A percentile compares a stretch with the other conserved stretches of the same genome.
Conservation (phyloP, 2,888 invertebrate genomes). For the Amiota communis region DNA sequence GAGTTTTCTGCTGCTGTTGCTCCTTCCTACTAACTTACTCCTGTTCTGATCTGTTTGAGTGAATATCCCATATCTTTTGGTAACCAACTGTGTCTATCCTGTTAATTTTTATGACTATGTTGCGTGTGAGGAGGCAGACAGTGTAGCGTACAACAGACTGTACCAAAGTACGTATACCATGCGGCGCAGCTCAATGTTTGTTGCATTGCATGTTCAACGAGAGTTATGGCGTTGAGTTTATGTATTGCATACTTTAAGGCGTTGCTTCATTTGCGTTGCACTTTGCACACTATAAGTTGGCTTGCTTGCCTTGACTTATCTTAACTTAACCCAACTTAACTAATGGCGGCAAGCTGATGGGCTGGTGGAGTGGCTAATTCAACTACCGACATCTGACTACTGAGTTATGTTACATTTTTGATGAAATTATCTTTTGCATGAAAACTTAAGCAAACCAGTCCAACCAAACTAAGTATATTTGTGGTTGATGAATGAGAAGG, state of each 20-base stretch:
- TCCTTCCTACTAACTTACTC: neutral
- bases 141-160: neutral
- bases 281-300: neutral
- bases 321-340: neutral
- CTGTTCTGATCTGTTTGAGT: neutral
- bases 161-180: neutral
- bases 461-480: constrained; percentile 15
- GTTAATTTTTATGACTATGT: constrained; percentile 64
- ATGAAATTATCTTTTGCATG: constrained; percentile 14
- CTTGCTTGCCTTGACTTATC: neutral
- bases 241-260: constrained; percentile 26
- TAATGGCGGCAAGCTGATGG: neutral
- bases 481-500: neutral
- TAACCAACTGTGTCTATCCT: neutral
- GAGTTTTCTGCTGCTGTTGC: too few species aligned
- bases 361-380: neutral
- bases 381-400: neutral
- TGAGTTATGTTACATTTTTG: constrained; percentile 9
- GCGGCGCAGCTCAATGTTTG: neutral
- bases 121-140: constrained; percentile 47
- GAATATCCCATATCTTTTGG: neutral
- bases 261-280: constrained; percentile 19
- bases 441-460: neutral
- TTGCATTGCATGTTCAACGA: neutral
- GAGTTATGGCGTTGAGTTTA: constrained; percentile 20